Conservation (phyloP, 2,888 invertebrate genomes). For the Polia nebulosa region DNA sequence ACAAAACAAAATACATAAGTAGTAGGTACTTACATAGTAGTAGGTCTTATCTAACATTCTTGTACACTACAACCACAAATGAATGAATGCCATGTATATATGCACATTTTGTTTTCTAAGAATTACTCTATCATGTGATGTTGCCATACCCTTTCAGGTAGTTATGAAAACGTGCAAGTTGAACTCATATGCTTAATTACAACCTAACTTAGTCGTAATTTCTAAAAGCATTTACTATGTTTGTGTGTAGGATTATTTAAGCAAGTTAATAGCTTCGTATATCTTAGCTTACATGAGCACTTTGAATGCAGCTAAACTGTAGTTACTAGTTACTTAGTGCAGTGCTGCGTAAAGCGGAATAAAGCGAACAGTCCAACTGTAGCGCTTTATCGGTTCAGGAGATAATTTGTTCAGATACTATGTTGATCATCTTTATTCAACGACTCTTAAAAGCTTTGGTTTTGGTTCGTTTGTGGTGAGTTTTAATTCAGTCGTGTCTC, state of each 20-base stretch:
- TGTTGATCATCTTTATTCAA: constrained; percentile 15
- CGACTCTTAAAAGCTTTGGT: not conserved
- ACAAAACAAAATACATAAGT: no score
- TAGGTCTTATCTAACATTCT: no score
- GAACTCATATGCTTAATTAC: not conserved
- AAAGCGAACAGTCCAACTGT: not conserved
- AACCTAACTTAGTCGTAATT: constrained; percentile 3
- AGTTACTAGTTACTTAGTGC: constrained; percentile 18
- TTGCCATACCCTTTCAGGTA: not conserved
- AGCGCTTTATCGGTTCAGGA: not conserved
- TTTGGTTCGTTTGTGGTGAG: not conserved
- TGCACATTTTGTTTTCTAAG: not conserved
- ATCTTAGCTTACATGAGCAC: constrained; percentile 25
- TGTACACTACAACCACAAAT: no score
- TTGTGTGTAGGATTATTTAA: constrained; percentile 12
- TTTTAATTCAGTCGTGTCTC: not conserved
- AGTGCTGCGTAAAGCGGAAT: constrained; percentile 22
- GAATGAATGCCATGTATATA: no score
- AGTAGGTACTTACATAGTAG: no score
- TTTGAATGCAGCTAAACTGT: constrained; percentile 29
- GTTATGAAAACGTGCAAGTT: not conserved
- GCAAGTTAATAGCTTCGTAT: constrained; percentile 24
- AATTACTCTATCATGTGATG: not conserved
- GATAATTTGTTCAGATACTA: constrained; percentile 13
- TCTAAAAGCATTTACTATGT: not conserved